A percentile compares a stretch with the other conserved stretches of the same genome.
phyloP scores from a whole-genome alignment of 2,113 vertebrate genomes.

The Phodopus roborovskii region DNA sequence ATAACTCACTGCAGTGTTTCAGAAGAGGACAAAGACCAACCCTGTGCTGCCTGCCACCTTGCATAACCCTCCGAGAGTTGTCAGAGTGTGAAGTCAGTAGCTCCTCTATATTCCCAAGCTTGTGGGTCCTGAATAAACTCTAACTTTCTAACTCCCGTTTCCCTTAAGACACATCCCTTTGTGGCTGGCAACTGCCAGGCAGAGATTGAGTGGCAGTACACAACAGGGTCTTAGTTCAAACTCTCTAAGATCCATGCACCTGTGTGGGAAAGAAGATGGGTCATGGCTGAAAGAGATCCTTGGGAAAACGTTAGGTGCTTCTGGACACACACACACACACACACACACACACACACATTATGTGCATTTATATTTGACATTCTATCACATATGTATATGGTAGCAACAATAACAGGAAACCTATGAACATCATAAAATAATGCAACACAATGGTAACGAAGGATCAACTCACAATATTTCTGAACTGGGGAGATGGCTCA shows the following conservation, averaged over 20 bases:
- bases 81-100: not conserved
- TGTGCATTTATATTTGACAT: not conserved
- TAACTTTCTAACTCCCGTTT: no score
- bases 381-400: not conserved
- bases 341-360: no score
- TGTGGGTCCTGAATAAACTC: not conserved
- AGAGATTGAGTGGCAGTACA: not conserved
- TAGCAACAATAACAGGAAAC: not conserved
- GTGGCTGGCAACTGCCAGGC: not conserved
- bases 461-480: constrained; percentile 2
- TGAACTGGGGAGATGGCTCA: not conserved
- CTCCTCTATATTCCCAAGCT: not conserved
- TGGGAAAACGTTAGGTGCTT: not conserved
- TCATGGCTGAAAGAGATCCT: not conserved
- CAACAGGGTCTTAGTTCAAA: not conserved
- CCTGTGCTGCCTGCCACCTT: not conserved
- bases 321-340: no score
- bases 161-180: not conserved
- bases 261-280: not conserved
- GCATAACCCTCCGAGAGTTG: not conserved
- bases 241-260: not conserved
- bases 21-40: not conserved
- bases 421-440: not conserved
- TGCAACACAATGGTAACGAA: not conserved
- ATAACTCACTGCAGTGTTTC: not conserved